Base-by-base conservation (phyloP, 1,140 invertebrate species). In the Popillia japonica region DNA sequence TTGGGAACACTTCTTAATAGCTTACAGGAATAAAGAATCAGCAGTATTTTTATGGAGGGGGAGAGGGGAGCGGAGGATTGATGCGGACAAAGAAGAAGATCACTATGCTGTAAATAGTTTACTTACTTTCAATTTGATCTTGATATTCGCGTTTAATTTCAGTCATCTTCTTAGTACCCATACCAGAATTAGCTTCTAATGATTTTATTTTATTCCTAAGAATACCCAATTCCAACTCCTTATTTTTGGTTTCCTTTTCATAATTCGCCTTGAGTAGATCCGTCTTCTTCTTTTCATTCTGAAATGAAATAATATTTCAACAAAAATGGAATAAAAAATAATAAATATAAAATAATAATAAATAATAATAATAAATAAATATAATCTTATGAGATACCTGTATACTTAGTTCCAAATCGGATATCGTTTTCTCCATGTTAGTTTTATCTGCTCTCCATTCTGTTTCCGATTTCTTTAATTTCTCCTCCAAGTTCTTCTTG, bases 141-240 rank as follows among this genome's bases (percentile, higher is more conserved):
- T 92, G 90, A 79, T 92, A 90, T 82, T 91, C 91, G 82, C 92
- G 89, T 82, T 92, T 92, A 55, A 93, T 84, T 81, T 93, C 91
- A 27, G 90, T 87, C 79, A 93, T 89, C 81, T 91, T 91, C 82
- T 92, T 93, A 6, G 88, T 89, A 44, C 89, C 90, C 34, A 90
- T 90, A 27, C 90, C 90, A 72, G 90, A 89, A 64, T 85, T 88
- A 79, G 91, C 89, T 84, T 93, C 91, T 27, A 92, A 83, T 22
- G 90, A 85, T 81, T 89, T 88, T 72, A 92, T 88, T 86, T 93
- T 93, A 40, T 89, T 90, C 81, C 91, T 92, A 10, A 94, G 85
- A 14, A 87, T 88, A 2, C 89, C 88, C 55, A 95, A 83, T 85
- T 94, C 93, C 6, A 89, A 86, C 81, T 94, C 93, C 82, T 90